Base-by-base conservation (phyloP, 2,888 invertebrate species). In the Dasysyrphus tricinctus region DNA sequence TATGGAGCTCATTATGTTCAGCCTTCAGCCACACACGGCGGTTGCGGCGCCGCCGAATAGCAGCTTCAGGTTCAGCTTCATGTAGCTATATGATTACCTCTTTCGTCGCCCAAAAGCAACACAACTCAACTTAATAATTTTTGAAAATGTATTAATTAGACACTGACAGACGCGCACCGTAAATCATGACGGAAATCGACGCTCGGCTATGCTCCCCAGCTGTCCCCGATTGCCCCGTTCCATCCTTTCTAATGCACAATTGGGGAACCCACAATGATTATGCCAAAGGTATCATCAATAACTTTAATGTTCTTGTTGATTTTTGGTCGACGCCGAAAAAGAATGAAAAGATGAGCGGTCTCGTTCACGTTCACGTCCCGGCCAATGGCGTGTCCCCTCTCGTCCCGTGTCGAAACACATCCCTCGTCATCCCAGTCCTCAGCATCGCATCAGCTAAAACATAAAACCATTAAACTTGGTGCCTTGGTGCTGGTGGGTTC, bases 101-200 rank as follows among this genome's bases (percentile, higher is more conserved):
- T 37, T 49, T 69, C 69, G 19, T 69, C 69, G 69, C 51, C 16
- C 49, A 63, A 65, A 73, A 73, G 80, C 80, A 86, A n/a, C 49
- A 67, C 82, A 79, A 70, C 78, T 70, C 78, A 82, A 82, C 86
- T 86, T 86, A 86, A 86, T 86, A 86, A 86, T 86, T 86, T 86
- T 86, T 81, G 82, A 86, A 86, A 86, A 86, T 86, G 86, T 86
- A 86, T 86, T 86, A 86, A 86, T 86, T 86, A 86, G 86, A 86
- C 86, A 86, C 86, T 86, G 86, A 86, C 86, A 86, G 86, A 86
- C 82, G 86, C 86, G 86, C 86, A 86, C 86, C 86, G 86, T 86
- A 86, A 86, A 86, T 86, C 86, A 86, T 86, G 78, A 73, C 76
- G 77, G 72, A 75, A 74, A 61, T 77, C 80, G 80, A 80, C 73